Percentiles rank a stretch among this genome's conserved stretches.
phyloP scores from a whole-genome alignment of 2,888 invertebrate species.

The Micropterix aruncella region DNA sequence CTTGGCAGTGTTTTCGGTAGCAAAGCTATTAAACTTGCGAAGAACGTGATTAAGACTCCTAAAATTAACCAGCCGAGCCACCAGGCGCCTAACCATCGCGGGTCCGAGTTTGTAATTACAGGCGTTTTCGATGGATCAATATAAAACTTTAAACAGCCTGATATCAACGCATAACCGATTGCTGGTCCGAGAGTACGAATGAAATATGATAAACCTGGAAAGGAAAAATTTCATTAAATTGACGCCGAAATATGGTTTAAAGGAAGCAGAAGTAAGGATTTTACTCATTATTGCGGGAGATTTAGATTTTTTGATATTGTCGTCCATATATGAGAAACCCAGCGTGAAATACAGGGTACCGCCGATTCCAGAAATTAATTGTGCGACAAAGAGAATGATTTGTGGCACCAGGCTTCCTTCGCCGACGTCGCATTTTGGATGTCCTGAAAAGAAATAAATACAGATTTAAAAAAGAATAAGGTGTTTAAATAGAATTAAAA shows the following conservation, averaged over 20 bases:
- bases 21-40: conserved; percentile 46
- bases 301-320: conserved; percentile 59
- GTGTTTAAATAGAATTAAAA: too few species aligned
- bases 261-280: too few species aligned
- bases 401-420: conserved; percentile 47
- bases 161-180: conserved; percentile 50
- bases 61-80: conserved; percentile 63
- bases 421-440: conserved; percentile 28
- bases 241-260: background rate
- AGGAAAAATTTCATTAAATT: background rate
- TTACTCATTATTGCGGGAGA: conserved; percentile 56
- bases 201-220: conserved; percentile 48
- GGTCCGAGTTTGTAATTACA: conserved; percentile 49
- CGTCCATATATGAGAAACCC: conserved; percentile 61
- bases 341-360: conserved; percentile 54
- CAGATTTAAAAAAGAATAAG: too few species aligned
- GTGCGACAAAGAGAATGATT: conserved; percentile 48
- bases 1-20: conserved; percentile 57
- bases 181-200: conserved; percentile 56
- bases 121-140: conserved; percentile 50
- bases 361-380: conserved; percentile 56
- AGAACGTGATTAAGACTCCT: conserved; percentile 39
- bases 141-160: conserved; percentile 48
- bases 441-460: conserved; percentile 8
- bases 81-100: conserved; percentile 75